These are phyloP conservation scores for Dermatophagoides farinae DNA, from an alignment of 1,140 invertebrate genomes.

Conservation along the genomic window DNA sequence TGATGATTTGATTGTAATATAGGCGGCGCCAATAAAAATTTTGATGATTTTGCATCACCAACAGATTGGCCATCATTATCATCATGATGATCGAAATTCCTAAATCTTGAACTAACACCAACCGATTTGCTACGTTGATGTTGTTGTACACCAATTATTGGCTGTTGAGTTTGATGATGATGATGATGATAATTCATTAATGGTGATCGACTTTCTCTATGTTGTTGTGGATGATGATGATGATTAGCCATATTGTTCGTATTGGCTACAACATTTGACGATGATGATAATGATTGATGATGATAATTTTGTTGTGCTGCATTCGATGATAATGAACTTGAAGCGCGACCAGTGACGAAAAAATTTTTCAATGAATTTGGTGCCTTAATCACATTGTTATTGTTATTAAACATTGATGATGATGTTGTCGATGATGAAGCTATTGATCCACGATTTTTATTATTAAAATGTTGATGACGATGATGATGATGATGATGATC, in stretches of 20 bases:
- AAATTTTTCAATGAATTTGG: slow-evolving; percentile 2
- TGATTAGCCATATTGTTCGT: neutral
- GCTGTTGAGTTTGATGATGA: neutral
- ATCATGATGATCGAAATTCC: neutral
- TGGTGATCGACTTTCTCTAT: neutral
- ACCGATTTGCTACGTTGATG: slow-evolving; percentile 5
- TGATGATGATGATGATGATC: neutral
- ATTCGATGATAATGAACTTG: too few relatives aligned
- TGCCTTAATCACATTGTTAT: neutral
- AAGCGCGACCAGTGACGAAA: neutral
- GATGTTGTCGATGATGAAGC: neutral
- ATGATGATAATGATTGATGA: neutral
- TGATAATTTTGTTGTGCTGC: neutral
- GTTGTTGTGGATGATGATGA: neutral
- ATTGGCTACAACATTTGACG: neutral
- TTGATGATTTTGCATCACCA: neutral
- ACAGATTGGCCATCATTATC: too few relatives aligned
- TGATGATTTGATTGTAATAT: too few relatives aligned
- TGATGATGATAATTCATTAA: neutral
- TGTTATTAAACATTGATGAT: too few relatives aligned
- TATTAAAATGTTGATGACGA: neutral
- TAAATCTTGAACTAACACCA: neutral
- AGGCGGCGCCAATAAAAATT: too few relatives aligned
- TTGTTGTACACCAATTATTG: neutral
- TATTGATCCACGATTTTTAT: neutral